Conservation (phyloP, 2,797 vertebrate genomes). For the Lepilemur ruficaudatus region DNA sequence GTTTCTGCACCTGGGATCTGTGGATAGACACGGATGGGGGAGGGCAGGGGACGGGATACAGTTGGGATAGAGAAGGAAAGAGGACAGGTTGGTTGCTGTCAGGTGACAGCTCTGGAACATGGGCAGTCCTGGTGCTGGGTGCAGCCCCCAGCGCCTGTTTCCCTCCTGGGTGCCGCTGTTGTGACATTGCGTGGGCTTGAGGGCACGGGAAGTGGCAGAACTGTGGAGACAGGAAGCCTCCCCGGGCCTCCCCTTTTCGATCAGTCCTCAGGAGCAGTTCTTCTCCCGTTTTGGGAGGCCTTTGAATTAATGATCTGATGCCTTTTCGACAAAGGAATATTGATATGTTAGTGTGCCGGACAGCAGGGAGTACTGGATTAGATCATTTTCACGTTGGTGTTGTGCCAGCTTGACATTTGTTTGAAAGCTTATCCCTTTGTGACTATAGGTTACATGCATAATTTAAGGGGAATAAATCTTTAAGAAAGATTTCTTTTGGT, state of each 20-base stretch:
- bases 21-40: background rate
- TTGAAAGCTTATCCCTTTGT: conserved; percentile 64
- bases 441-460: conserved; percentile 52
- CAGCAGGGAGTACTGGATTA: conserved; percentile 60
- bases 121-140: background rate
- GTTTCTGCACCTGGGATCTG: conserved; percentile 35
- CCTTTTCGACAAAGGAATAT: conserved; percentile 66
- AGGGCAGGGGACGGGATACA: background rate
- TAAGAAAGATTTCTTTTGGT: conserved; percentile 40
- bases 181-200: background rate
- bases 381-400: conserved; percentile 64
- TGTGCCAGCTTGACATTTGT: conserved; percentile 66
- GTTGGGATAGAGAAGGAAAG: background rate
- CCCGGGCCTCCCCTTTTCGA: background rate
- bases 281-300: background rate
- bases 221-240: background rate
- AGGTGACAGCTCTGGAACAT: background rate
- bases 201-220: fast-evolving
- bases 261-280: background rate
- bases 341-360: conserved; percentile 61
- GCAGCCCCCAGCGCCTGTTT: background rate
- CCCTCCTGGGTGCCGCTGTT: background rate
- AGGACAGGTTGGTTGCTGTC: background rate
- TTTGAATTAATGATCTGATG: conserved; percentile 59
- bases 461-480: conserved; percentile 51